Evolutionary conservation across 2,888 invertebrate genomes (phyloP).

Genomic region (Sericinus montela): DNA sequence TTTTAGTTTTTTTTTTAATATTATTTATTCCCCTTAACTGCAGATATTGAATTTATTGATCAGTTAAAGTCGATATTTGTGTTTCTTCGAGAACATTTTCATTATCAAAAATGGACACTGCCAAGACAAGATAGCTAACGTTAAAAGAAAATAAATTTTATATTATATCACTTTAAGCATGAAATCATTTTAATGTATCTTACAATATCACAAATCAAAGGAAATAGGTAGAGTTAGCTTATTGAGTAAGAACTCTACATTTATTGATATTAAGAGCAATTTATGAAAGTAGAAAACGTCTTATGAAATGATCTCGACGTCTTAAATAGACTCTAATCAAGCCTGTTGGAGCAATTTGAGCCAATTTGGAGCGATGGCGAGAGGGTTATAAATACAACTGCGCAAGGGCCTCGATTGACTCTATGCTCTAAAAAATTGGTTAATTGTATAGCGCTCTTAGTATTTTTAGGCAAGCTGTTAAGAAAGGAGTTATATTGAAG

Average conservation of each 20-base stretch:
- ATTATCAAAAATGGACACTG: constrained; percentile 11
- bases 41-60: too few relatives aligned
- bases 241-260: constrained; percentile 6
- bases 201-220: constrained; percentile 2
- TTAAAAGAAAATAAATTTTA: constrained; percentile 2
- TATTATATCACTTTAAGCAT: neutral
- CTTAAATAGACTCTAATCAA: constrained; percentile 55
- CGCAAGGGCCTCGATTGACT: constrained; percentile 43
- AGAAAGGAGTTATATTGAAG: neutral
- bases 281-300: constrained; percentile 17
- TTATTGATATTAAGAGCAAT: constrained; percentile 16
- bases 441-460: constrained; percentile 42
- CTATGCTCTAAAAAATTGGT: constrained; percentile 36
- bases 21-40: too few relatives aligned
- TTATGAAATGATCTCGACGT: constrained; percentile 22
- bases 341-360: constrained; percentile 58
- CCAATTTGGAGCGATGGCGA: constrained; percentile 55
- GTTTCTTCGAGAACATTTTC: too few relatives aligned
- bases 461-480: constrained; percentile 5
- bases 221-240: constrained; percentile 5
- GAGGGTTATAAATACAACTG: constrained; percentile 46
- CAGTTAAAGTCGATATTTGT: too few relatives aligned
- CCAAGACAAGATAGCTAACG: neutral
- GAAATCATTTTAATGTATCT: neutral
- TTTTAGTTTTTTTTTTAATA: too few relatives aligned